phyloP scores from a whole-genome alignment of 2,113 vertebrate genomes.

The Eidolon helvum region DNA sequence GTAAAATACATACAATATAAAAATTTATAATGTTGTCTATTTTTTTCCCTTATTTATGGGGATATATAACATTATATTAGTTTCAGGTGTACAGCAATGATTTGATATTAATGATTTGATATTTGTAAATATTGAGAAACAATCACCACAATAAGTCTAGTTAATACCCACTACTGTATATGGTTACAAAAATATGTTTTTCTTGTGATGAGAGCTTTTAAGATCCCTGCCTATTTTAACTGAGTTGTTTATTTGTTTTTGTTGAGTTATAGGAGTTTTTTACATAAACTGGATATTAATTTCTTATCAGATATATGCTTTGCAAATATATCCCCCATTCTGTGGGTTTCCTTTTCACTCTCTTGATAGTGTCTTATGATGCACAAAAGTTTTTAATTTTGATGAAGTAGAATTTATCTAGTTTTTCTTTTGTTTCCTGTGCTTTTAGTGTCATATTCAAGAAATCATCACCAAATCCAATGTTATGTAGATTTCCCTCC shows the following conservation, averaged over 20 bases:
- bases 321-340: background rate
- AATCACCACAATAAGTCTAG: background rate
- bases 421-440: background rate
- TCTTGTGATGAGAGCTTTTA: background rate
- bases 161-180: background rate
- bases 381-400: background rate
- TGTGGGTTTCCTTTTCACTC: background rate
- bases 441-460: background rate
- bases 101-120: background rate
- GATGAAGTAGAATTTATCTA: background rate
- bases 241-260: background rate
- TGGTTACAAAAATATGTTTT: background rate
- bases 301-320: background rate
- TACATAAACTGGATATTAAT: background rate
- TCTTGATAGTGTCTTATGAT: background rate
- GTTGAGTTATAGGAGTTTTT: background rate
- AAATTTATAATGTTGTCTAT: background rate
- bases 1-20: background rate
- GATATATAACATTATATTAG: background rate
- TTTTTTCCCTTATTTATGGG: background rate
- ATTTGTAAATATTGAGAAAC: background rate
- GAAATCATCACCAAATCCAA: background rate
- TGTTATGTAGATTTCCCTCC: background rate
- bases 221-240: background rate
- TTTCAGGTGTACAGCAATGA: background rate